Base-by-base conservation (phyloP, 2,797 vertebrate genomes). In the Bradypus variegatus region DNA sequence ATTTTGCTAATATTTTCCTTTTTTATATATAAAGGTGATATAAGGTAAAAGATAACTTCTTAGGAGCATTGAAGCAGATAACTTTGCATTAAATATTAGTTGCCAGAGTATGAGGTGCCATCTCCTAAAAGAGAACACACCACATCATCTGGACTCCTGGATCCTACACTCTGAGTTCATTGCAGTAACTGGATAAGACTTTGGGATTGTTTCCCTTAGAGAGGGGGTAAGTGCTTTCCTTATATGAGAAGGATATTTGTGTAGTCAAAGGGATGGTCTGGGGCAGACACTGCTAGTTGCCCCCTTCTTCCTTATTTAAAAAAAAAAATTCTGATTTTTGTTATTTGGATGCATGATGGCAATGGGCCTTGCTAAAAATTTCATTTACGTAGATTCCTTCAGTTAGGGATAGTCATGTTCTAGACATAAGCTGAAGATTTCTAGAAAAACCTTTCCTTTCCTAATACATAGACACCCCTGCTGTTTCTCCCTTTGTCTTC, bases 381-480 rank as follows among this genome's bases (percentile, higher is more conserved):
- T 79, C 19, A 60, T 88, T 89, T 88, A 31, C 76, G n/a, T 94
- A 75, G 10, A 87, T 91, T 65, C 29, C 13, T 19, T 91, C 10
- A 84, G 23, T 45, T 83, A 76, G 19, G 50, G 38, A 16, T 76
- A n/a, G 8, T 64, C 67, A 75, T 45, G 27, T 65, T 82, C 45
- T 67, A 91, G 78, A 79, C 13, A 50, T 48, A 76, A 14, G 8
- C 8, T 92, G 55, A 85, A 72, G 50, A 82, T 82, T 85, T 73
- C 55, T 83, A 91, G 78, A 67, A 91, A 93, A 84, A 23, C 29
- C n/a, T 64, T 77, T 89, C 18, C 85, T 91, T 89, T 81, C 11
- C 41, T 84, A 72, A 86, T 81, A 60, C 16, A 45, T 6, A 82
- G 38, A 55, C 12, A 87, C 13, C 33, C 16, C 25, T 90, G 72